Percentiles rank a stretch among this genome's conserved stretches.
Evolutionary conservation across 2,113 vertebrate species (phyloP).

Genomic region (Cervus canadensis): DNA sequence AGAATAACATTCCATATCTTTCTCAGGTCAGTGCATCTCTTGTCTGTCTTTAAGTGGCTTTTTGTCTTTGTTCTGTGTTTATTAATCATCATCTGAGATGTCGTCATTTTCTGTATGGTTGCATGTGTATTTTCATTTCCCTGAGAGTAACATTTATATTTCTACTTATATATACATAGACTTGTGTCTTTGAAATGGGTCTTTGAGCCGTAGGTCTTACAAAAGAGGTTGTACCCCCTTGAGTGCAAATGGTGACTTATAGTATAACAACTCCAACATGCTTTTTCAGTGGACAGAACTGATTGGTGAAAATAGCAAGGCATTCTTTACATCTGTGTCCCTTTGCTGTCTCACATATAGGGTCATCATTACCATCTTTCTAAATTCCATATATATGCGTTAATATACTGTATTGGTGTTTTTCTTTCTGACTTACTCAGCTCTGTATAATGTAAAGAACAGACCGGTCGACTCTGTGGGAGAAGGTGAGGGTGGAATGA

Average conservation of each 20-base stretch:
- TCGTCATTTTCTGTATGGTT: conserved; percentile 41
- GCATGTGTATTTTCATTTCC: not conserved
- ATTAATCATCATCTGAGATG: not conserved
- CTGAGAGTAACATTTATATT: not conserved
- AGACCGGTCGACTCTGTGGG: not conserved
- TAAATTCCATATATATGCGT: not conserved
- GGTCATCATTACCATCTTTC: not conserved
- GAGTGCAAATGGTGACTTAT: not conserved
- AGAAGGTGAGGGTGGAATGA: not conserved
- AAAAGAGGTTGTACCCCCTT: not conserved
- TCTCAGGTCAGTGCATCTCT: conserved; percentile 92
- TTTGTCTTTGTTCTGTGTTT: conserved; percentile 48
- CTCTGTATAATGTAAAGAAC: not conserved
- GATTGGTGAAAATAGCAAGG: not conserved
- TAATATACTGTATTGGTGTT: not conserved
- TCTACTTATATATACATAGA: not conserved
- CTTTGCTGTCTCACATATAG: not conserved
- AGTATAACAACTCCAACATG: not conserved
- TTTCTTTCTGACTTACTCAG: not conserved
- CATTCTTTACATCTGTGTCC: not conserved
- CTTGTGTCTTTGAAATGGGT: not conserved
- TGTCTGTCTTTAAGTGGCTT: conserved; percentile 71
- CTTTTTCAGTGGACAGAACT: not conserved
- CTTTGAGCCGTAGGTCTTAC: not conserved
- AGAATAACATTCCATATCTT: conserved; percentile 93